Evolutionary conservation across 2,797 vertebrate genomes (phyloP).

Genomic region (Pempheris klunzingeri): DNA sequence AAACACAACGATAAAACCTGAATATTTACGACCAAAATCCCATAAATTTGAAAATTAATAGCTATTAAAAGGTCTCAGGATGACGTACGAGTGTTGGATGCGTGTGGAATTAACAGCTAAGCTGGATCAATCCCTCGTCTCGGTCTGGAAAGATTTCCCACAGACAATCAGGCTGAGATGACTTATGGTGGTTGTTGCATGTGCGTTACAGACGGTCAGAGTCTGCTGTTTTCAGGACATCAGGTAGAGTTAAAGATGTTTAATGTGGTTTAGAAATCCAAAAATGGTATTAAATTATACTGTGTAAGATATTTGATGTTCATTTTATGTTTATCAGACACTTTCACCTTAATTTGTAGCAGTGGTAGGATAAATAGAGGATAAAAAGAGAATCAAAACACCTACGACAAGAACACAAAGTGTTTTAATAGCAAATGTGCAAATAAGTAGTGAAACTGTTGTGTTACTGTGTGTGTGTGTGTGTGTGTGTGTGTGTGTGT

Average conservation of each 20-base stretch:
- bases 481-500: slow-evolving; percentile 13
- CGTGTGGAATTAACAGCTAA: slow-evolving; percentile 2
- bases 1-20: neutral
- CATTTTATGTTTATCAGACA: neutral
- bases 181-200: neutral
- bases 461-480: slow-evolving; percentile 5
- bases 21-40: neutral
- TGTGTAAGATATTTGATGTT: too few species aligned
- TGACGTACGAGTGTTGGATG: neutral
- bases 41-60: neutral
- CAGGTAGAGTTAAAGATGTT: too few species aligned
- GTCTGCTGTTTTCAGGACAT: neutral
- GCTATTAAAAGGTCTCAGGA: neutral
- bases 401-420: neutral
- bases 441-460: slow-evolving; percentile 9
- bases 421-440: neutral
- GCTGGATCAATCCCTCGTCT: neutral
- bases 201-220: neutral
- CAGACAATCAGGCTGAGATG: slow-evolving; percentile 34
- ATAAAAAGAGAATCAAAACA: too few species aligned
- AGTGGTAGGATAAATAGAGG: too few species aligned
- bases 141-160: slow-evolving; percentile 19
- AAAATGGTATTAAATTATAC: too few species aligned
- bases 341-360: neutral
- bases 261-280: neutral